Conservation (phyloP, 2,888 invertebrate genomes). For the Muschampia plurimacula region DNA sequence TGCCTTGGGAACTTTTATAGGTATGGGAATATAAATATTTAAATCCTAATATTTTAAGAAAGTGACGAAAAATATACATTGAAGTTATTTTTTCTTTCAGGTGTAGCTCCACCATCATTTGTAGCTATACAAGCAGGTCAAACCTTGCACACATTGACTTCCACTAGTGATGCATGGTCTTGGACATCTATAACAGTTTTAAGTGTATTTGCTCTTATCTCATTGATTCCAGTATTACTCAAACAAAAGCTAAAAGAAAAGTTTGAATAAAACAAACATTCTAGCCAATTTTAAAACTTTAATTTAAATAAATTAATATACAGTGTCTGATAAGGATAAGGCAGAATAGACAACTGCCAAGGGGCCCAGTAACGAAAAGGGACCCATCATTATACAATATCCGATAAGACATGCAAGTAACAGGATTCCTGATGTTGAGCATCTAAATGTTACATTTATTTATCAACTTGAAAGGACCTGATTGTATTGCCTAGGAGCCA, state of each 20-base stretch:
- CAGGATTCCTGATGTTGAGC: too few relatives aligned
- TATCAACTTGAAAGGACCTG: too few relatives aligned
- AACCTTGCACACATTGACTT: slow-evolving; percentile 96
- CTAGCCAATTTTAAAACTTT: slow-evolving; percentile 64
- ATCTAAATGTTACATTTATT: too few relatives aligned
- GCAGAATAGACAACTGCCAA: too few relatives aligned
- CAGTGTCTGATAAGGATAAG: too few relatives aligned
- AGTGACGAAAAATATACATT: not conserved
- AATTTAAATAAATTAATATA: slow-evolving; percentile 48
- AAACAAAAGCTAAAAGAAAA: slow-evolving; percentile 92
- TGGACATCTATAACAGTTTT: slow-evolving; percentile 94
- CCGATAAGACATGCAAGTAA: too few relatives aligned
- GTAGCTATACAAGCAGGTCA: slow-evolving; percentile 99
- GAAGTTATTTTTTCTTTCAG: slow-evolving; percentile 72
- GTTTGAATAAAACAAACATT: slow-evolving; percentile 86
- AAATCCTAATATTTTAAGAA: not conserved
- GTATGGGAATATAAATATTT: slow-evolving; percentile 72
- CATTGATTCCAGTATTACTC: slow-evolving; percentile 94
- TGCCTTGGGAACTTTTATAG: slow-evolving; percentile 97
- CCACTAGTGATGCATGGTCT: slow-evolving; percentile 94
- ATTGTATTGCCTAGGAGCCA: too few relatives aligned
- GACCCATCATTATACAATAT: too few relatives aligned
- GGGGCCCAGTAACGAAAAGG: too few relatives aligned
- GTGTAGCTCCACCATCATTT: slow-evolving; percentile 98
- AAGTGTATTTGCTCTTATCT: slow-evolving; percentile 91